phyloP scores from a whole-genome alignment of 2,797 vertebrate genomes.

The Poliocrania exsul region DNA sequence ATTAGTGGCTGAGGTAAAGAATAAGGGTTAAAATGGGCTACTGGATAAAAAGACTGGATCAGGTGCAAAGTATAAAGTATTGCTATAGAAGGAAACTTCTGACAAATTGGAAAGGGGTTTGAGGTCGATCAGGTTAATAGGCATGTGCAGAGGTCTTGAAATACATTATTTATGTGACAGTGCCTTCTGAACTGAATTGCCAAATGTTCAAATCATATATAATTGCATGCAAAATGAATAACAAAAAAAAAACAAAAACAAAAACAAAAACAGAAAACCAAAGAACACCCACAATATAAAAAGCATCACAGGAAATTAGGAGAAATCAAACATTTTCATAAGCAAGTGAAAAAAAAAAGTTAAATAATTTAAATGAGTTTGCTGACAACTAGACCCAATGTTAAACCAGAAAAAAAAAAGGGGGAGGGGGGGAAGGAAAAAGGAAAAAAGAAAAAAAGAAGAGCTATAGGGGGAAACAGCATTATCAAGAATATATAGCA shows the following conservation, averaged over 20 bases:
- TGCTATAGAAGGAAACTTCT: slow-evolving; percentile 1
- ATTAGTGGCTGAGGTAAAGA: slow-evolving; percentile 13
- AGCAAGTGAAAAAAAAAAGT: neutral
- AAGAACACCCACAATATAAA: neutral
- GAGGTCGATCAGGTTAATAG: slow-evolving; percentile 38
- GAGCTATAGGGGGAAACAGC: neutral
- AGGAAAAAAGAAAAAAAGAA: neutral
- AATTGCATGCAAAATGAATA: neutral
- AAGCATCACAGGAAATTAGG: neutral
- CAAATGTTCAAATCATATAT: neutral
- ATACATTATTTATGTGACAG: neutral
- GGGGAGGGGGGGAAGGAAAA: no score
- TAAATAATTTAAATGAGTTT: neutral
- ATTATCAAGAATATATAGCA: neutral
- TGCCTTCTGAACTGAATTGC: neutral
- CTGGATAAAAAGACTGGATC: slow-evolving; percentile 12
- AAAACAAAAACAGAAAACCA: no score
- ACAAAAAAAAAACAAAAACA: neutral
- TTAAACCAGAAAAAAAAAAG: neutral
- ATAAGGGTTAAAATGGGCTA: slow-evolving; percentile 20
- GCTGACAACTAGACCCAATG: neutral
- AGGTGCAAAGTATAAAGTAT: neutral
- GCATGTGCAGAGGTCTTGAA: slow-evolving; percentile 10
- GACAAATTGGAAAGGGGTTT: slow-evolving; percentile 14
- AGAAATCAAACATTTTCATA: neutral